Conservation (phyloP, 2,888 invertebrate species). For the Morpho helenor region DNA sequence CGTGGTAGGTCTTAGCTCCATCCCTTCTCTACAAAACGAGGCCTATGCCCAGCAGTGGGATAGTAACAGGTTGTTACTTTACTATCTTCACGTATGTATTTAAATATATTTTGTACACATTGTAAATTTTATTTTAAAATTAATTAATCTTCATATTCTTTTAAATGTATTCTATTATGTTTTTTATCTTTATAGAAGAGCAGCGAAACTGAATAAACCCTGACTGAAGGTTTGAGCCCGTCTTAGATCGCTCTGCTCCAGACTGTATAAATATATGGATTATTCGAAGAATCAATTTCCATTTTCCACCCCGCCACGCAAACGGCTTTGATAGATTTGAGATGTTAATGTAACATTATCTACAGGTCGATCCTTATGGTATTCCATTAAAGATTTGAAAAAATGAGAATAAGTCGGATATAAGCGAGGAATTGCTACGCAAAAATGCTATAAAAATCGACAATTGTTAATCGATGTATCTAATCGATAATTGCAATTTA, state of each 20-base stretch:
- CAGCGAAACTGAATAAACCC: slow-evolving; percentile 19
- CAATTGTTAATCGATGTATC: too few species aligned
- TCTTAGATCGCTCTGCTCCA: slow-evolving; percentile 20
- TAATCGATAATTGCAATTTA: too few species aligned
- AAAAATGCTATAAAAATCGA: too few species aligned
- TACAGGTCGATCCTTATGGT: too few species aligned
- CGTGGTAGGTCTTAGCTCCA: too few species aligned
- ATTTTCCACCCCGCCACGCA: slow-evolving; percentile 13
- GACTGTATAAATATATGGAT: slow-evolving; percentile 23
- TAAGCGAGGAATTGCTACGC: too few species aligned
- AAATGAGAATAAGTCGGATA: too few species aligned
- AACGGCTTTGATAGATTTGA: slow-evolving; percentile 9
- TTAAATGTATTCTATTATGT: slow-evolving; percentile 3
- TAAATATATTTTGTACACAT: not conserved
- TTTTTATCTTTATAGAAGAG: slow-evolving; percentile 6
- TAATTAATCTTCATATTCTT: slow-evolving; percentile 1
- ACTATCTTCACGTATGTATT: too few species aligned
- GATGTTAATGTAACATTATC: not conserved
- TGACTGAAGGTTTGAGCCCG: slow-evolving; percentile 22
- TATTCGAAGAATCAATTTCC: slow-evolving; percentile 19
- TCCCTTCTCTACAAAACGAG: too few species aligned
- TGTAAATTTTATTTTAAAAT: not conserved
- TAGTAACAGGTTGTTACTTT: too few species aligned
- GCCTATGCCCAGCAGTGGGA: too few species aligned
- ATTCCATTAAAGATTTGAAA: too few species aligned